Evolutionary conservation across 2,797 vertebrate species (phyloP).

Genomic region (Buceros bicornis): DNA sequence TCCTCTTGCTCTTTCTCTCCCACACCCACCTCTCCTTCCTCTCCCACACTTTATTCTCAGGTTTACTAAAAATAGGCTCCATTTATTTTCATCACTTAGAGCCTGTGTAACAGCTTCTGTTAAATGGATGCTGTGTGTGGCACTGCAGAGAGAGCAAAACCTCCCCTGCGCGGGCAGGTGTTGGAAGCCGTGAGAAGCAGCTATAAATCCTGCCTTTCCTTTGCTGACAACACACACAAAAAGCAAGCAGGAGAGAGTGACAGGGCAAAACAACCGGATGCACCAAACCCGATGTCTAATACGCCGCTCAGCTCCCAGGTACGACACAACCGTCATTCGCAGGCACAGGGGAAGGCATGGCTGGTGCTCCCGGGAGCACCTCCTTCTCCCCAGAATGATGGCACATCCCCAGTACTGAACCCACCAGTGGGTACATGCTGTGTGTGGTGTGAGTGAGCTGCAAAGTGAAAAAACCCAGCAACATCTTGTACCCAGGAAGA

Average conservation of each 20-base stretch:
- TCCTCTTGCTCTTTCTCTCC: not conserved
- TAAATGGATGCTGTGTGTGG: not conserved
- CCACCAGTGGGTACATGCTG: not conserved
- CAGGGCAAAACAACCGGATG: not conserved
- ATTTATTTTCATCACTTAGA: not conserved
- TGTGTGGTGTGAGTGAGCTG: not conserved
- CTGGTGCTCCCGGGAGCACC: not conserved
- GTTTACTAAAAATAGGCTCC: not conserved
- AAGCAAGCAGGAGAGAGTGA: not conserved
- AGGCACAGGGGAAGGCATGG: not conserved
- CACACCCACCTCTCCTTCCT: not conserved
- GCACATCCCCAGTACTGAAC: not conserved
- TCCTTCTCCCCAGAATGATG: not conserved
- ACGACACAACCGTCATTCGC: not conserved
- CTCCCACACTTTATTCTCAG: not conserved
- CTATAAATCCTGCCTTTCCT: not conserved
- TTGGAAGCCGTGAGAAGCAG: not conserved
- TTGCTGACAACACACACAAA: not conserved
- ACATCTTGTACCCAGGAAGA: not conserved
- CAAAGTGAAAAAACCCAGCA: not conserved
- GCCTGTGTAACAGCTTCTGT: not conserved
- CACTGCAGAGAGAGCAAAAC: not conserved
- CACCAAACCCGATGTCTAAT: not conserved
- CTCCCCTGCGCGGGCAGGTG: rapidly evolving
- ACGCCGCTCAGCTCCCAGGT: not conserved